Conservation (phyloP, 1,140 invertebrate genomes). For the Platyura marginata region DNA sequence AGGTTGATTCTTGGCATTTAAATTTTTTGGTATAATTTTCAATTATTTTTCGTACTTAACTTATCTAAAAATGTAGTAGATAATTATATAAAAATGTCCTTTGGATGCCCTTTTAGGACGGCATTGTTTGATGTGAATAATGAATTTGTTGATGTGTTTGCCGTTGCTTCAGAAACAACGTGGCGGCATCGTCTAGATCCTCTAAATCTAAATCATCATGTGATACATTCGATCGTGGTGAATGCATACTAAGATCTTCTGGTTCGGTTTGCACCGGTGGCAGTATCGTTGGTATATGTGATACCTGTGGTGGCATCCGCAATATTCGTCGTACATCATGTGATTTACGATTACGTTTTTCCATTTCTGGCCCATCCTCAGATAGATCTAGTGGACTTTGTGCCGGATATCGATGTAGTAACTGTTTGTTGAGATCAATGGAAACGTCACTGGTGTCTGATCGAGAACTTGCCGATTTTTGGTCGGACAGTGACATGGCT, state of each 20-base stretch:
- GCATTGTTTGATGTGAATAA: no score
- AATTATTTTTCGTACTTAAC: no score
- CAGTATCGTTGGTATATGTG: conserved; percentile 20
- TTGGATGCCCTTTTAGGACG: no score
- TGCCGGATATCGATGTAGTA: neutral
- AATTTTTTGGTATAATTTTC: no score
- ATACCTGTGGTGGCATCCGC: conserved; percentile 16
- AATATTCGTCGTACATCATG: conserved; percentile 29
- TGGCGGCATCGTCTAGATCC: conserved; percentile 20
- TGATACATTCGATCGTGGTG: conserved; percentile 6
- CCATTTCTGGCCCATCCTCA: conserved; percentile 8
- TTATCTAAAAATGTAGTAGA: no score
- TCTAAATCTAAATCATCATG: conserved; percentile 19
- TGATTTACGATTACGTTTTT: conserved; percentile 24
- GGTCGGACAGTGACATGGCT: conserved; percentile 13
- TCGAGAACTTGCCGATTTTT: conserved; percentile 15
- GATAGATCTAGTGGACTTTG: conserved; percentile 14
- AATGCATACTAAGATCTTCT: conserved; percentile 56
- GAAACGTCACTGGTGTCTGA: conserved; percentile 20
- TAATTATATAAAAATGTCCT: no score
- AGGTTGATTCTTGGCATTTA: no score
- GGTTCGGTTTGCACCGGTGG: conserved; percentile 74
- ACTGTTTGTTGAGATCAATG: conserved; percentile 9
- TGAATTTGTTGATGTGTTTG: no score
- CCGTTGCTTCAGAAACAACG: conserved; percentile 17